A percentile compares a stretch with the other conserved stretches of the same genome.
These are phyloP conservation scores for Diuraphis noxia DNA, from an alignment of 1,140 invertebrate species.

Conservation along the genomic window DNA sequence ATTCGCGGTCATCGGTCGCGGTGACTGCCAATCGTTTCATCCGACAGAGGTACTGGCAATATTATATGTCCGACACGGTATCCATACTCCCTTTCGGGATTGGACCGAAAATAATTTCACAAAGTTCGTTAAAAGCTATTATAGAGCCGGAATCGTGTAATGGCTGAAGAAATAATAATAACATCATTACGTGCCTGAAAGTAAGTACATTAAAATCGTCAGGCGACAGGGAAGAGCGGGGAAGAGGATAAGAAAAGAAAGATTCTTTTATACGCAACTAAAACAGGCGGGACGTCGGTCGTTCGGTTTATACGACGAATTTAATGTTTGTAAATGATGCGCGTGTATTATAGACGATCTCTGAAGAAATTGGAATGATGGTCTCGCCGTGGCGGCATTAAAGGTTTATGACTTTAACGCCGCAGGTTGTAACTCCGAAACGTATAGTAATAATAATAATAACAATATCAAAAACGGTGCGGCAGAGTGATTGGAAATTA, in stretches of 20 bases:
- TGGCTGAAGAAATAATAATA: background rate
- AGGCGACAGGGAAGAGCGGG: too few relatives aligned
- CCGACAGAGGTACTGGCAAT: background rate
- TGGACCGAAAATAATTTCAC: too few relatives aligned
- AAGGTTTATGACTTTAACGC: background rate
- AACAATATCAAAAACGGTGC: background rate
- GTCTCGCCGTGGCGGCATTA: background rate
- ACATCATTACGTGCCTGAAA: background rate
- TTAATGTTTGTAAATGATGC: background rate
- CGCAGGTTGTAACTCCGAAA: background rate
- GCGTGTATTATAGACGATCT: background rate
- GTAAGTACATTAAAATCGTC: background rate
- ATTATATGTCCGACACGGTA: too few relatives aligned
- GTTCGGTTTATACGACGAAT: background rate
- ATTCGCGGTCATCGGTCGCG: background rate
- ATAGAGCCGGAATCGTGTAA: background rate
- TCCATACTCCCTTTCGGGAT: too few relatives aligned
- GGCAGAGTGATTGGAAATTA: background rate
- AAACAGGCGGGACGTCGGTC: background rate
- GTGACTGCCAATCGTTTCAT: background rate
- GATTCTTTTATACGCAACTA: background rate
- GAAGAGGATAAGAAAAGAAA: background rate
- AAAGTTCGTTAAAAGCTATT: background rate
- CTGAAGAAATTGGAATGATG: background rate
- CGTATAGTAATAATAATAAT: background rate